These are phyloP conservation scores for Quadroppia sp. DNA, from an alignment of 2,888 invertebrate species.

Conservation along the genomic window DNA sequence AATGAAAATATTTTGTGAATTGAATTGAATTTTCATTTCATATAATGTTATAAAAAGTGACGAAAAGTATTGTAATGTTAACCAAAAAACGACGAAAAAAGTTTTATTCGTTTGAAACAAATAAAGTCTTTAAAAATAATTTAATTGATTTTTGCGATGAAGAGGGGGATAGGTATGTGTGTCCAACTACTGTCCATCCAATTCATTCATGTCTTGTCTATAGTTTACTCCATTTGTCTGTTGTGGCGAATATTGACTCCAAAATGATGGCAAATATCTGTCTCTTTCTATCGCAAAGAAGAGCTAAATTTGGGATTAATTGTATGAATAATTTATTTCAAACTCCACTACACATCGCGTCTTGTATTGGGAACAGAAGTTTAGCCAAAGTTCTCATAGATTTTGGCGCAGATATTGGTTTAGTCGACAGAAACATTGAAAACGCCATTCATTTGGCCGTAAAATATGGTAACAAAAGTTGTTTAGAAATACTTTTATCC, in stretches of 20 bases:
- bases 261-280: conserved; percentile 1
- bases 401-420: conserved; percentile 19
- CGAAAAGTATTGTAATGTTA: background rate
- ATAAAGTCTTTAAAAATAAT: background rate
- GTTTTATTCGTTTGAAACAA: background rate
- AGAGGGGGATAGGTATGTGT: conserved; percentile 6
- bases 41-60: background rate
- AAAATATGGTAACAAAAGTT: conserved; percentile 13
- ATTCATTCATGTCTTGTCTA: background rate
- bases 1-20: background rate
- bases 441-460: conserved; percentile 19
- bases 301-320: background rate
- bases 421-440: conserved; percentile 17
- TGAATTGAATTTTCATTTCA: background rate
- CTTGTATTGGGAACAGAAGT: conserved; percentile 1
- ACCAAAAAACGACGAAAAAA: conserved; percentile 9
- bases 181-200: background rate
- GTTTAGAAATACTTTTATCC: conserved; percentile 6
- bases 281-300: background rate
- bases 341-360: conserved; percentile 26
- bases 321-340: conserved; percentile 17
- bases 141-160: background rate
- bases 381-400: conserved; percentile 3
- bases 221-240: conserved; percentile 31
- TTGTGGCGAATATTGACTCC: conserved; percentile 1